Conservation (phyloP, 2,888 invertebrate genomes). For the Drosophila kuntzei region DNA sequence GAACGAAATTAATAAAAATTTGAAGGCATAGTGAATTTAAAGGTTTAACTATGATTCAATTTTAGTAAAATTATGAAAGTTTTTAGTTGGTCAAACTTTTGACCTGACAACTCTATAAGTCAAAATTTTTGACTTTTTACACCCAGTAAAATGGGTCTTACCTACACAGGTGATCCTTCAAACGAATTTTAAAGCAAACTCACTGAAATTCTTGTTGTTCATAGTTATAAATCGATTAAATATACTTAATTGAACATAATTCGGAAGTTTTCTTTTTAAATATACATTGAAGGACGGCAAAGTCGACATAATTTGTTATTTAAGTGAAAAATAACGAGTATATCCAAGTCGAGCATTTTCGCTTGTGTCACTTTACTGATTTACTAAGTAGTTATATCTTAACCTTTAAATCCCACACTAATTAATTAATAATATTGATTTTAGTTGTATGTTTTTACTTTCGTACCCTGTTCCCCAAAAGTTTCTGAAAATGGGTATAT, state of each 20-base stretch:
- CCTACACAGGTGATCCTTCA: constrained; percentile 26
- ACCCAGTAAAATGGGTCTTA: constrained; percentile 57
- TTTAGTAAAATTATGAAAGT: no score
- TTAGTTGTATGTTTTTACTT: not conserved
- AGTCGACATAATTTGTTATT: not conserved
- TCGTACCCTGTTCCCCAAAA: not conserved
- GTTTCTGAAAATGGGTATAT: not conserved
- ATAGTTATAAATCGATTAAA: constrained; percentile 24
- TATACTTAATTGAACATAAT: not conserved
- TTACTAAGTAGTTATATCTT: not conserved
- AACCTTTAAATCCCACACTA: not conserved
- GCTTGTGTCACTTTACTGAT: not conserved
- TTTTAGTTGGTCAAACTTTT: no score
- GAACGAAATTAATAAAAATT: no score
- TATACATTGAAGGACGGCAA: no score
- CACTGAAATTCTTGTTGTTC: constrained; percentile 45
- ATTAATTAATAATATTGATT: constrained; percentile 6
- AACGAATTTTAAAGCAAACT: constrained; percentile 29
- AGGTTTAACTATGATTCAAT: no score
- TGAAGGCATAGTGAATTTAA: no score
- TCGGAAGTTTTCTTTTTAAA: no score
- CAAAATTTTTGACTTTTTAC: no score
- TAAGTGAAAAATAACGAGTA: not conserved
- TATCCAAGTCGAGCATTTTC: not conserved
- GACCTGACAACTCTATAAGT: no score